These are phyloP conservation scores for Mamestra configurata DNA, from an alignment of 1,140 invertebrate genomes.

Conservation along the genomic window DNA sequence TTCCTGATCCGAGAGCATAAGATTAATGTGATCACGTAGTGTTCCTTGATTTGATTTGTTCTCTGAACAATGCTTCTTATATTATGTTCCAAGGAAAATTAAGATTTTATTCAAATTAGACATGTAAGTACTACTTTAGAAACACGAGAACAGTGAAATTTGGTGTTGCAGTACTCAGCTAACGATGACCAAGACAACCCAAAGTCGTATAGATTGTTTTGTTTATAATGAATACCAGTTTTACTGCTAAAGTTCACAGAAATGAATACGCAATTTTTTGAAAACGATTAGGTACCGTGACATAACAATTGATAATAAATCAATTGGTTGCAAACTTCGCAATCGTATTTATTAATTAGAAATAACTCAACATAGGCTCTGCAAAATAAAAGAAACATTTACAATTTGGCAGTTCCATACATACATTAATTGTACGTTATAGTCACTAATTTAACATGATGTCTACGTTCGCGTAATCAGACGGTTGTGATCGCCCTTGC, in stretches of 20 bases:
- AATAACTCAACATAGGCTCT: background rate
- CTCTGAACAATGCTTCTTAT: background rate
- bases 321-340: constrained; percentile 18
- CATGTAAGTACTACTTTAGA: too few species aligned
- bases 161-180: too few species aligned
- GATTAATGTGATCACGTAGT: constrained; percentile 11
- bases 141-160: too few species aligned
- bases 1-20: constrained; percentile 49
- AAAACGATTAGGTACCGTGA: background rate
- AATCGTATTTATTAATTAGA: constrained; percentile 5
- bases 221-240: too few species aligned
- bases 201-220: too few species aligned
- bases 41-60: constrained; percentile 8
- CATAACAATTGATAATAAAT: background rate
- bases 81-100: constrained; percentile 2
- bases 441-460: constrained; percentile 40
- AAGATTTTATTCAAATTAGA: background rate
- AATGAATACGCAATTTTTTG: too few species aligned
- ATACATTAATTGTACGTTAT: background rate
- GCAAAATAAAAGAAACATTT: background rate
- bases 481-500: constrained; percentile 67
- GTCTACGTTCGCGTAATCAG: constrained; percentile 27
- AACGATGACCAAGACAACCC: too few species aligned
- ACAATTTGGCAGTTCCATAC: background rate
- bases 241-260: too few species aligned